Evolutionary conservation across 2,797 vertebrate genomes (phyloP), one percentile per base, ranked within the genome.

Genomic region (Hydrophis major): DNA sequence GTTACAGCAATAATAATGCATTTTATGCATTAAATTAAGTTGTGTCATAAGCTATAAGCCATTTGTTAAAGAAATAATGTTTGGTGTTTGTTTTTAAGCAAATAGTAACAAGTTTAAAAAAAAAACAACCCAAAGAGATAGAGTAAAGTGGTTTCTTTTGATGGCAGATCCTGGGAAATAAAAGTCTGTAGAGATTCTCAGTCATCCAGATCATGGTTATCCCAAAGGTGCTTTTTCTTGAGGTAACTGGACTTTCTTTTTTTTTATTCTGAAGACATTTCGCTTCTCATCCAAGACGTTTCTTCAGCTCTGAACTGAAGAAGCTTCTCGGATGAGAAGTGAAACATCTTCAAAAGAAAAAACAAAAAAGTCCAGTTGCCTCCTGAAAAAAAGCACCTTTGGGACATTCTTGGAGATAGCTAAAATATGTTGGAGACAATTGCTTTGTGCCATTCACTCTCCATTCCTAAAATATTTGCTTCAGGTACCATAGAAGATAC

Each of bases 11-110:
- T 89, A 87, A 89, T 96, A 97, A 96, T 89, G 95, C 22, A 93
- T 95, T 91, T 94, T 89, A 89, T 95, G 92, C 90, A 95, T 74
- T 96, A 95, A 96, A 96, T 95, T 96, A 96, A 96, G 96, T 95
- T 94, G 94, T 96, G 95, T 90, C 95, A 95, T 95, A 95, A 95
- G 96, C 96, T 93, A 95, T 92, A 95, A 92, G 86, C 66, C 94
- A 96, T 95, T 96, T 96, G 95, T 96, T 95, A 96, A 96, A 95
- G 89, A 92, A 93, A 92, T 88, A 94, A 95, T 0, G 3, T 88
- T 57, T 93, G 95, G 94, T 92, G 91, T 87, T 10, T 7, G 61
- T 92, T 47, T 93, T 93, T 25, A 94, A 95, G 55, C 55, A 90
- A 94, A 92, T 37, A 56, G 8, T 74, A 93, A 83, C 69, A 60